phyloP scores from a whole-genome alignment of 1,140 invertebrate genomes.

The Drosophila ironensis region DNA sequence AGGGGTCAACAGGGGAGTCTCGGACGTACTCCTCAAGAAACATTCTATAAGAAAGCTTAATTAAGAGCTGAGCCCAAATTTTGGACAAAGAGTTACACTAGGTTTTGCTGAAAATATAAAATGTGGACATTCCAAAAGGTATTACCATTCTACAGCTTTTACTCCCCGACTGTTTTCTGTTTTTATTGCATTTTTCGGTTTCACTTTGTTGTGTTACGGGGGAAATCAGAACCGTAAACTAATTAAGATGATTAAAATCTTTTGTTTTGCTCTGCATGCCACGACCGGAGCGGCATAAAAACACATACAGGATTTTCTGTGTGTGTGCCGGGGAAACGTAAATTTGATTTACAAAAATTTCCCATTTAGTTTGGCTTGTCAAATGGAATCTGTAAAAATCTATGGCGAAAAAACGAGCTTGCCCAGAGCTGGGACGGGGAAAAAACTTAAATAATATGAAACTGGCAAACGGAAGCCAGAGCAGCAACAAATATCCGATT shows the following conservation, averaged over 20 bases:
- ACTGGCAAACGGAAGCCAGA: conserved; percentile 45
- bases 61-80: too few relatives aligned
- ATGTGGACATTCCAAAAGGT: not conserved
- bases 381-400: conserved; percentile 58
- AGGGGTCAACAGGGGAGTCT: too few relatives aligned
- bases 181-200: conserved; percentile 12
- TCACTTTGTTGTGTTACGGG: conserved; percentile 22
- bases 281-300: not conserved
- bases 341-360: conserved; percentile 60
- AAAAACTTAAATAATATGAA: conserved; percentile 72
- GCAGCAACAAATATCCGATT: conserved; percentile 74
- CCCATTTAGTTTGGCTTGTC: conserved; percentile 43
- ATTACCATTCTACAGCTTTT: not conserved
- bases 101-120: too few relatives aligned
- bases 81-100: too few relatives aligned
- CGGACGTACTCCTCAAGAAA: too few relatives aligned
- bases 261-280: conserved; percentile 23
- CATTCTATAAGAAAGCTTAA: too few relatives aligned
- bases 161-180: not conserved
- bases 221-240: conserved; percentile 61
- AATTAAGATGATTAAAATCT: conserved; percentile 78
- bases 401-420: conserved; percentile 17
- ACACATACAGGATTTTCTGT: not conserved
- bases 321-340: conserved; percentile 12
- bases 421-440: not conserved